Evolutionary conservation across 1,140 invertebrate genomes (phyloP).

Genomic region (Triops longicaudatus): DNA sequence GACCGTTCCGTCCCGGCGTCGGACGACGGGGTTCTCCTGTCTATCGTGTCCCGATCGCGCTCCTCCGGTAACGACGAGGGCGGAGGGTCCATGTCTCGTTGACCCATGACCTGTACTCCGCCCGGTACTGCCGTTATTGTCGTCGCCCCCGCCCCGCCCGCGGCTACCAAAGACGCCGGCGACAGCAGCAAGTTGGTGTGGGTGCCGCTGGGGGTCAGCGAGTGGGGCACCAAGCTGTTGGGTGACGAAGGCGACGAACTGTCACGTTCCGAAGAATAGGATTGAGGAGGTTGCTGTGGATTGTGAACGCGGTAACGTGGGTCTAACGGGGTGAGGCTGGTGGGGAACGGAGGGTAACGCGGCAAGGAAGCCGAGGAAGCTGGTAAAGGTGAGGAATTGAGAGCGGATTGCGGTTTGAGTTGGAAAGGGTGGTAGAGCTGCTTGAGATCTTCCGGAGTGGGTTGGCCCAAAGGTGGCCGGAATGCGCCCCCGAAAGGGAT

Average conservation of each 20-base stretch:
- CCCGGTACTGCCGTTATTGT: slow-evolving; percentile 17
- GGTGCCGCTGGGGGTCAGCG: not conserved
- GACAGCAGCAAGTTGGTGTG: not conserved
- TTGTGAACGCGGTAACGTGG: not conserved
- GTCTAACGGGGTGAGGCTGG: not conserved
- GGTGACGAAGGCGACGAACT: not conserved
- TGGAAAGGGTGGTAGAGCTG: slow-evolving; percentile 1
- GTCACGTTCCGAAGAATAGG: not conserved
- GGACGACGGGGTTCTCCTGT: slow-evolving; percentile 24
- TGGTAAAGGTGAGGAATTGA: not conserved
- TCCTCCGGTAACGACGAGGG: not conserved
- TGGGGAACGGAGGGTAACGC: not conserved
- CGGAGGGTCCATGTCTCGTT: slow-evolving; percentile 10
- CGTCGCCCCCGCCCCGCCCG: not conserved
- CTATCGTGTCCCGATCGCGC: slow-evolving; percentile 26
- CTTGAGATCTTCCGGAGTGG: not conserved
- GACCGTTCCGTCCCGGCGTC: slow-evolving; percentile 29
- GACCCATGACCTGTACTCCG: slow-evolving; percentile 17
- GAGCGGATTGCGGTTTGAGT: not conserved
- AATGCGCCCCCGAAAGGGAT: not conserved
- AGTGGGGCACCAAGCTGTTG: not conserved
- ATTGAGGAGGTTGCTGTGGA: not conserved
- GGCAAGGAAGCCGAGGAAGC: not conserved
- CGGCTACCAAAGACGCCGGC: not conserved
- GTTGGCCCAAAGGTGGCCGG: not conserved